Percentiles rank a stretch among this genome's conserved stretches.
These are phyloP conservation scores for Psix sp. DNA, from an alignment of 1,140 invertebrate species.

Conservation along the genomic window DNA sequence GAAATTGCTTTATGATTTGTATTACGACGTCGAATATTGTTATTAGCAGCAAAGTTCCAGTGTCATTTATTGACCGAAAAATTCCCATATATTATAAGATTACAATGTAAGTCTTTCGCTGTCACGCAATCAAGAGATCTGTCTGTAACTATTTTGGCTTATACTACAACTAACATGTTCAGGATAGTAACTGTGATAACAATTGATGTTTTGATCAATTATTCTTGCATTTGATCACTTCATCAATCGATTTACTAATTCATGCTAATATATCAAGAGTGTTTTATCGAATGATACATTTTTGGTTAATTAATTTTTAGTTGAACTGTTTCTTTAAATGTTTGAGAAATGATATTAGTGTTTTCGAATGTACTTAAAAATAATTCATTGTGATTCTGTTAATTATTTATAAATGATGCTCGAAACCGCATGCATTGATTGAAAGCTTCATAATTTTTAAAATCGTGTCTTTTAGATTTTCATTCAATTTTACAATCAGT, in stretches of 20 bases:
- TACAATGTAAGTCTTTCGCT: neutral
- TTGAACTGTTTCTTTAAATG: too few relatives aligned
- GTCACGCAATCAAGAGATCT: constrained; percentile 1
- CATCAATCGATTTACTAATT: neutral
- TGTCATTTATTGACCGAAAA: constrained; percentile 31
- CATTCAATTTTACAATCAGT: neutral
- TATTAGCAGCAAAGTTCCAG: constrained; percentile 17
- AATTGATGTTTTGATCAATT: constrained; percentile 1
- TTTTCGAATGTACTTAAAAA: too few relatives aligned
- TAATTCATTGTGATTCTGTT: too few relatives aligned
- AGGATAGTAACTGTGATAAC: constrained; percentile 30
- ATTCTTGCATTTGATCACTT: neutral
- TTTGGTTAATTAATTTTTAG: neutral
- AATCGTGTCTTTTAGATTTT: neutral
- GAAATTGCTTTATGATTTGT: constrained; percentile 36
- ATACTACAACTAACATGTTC: neutral
- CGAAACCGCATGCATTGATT: too few relatives aligned
- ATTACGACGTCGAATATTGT: neutral
- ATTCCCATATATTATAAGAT: constrained; percentile 1
- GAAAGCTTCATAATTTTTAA: too few relatives aligned
- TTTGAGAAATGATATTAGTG: too few relatives aligned
- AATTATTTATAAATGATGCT: too few relatives aligned
- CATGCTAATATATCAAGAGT: neutral
- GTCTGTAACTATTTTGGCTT: constrained; percentile 3
- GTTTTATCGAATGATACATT: neutral